Conservation (phyloP, 2,888 invertebrate species). For the Uropetala carovei region DNA sequence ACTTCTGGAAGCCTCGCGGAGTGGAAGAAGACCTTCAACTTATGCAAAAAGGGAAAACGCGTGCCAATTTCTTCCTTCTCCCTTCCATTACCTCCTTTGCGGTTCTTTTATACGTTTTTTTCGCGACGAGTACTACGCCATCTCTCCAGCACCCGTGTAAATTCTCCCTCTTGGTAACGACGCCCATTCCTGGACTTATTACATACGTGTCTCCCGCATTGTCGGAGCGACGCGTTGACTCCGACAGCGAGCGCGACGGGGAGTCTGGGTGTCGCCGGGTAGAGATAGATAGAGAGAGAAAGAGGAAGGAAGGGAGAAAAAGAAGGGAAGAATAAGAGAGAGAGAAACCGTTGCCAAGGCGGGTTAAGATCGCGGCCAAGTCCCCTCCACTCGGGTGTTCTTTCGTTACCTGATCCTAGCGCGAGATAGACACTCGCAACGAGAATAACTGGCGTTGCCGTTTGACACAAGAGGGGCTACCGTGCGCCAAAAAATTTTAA, state of each 20-base stretch:
- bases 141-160: background rate
- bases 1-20: background rate
- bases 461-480: background rate
- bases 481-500: background rate
- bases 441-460: background rate
- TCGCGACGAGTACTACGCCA: background rate
- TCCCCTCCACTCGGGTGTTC: background rate
- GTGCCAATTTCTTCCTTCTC: slow-evolving; percentile 41
- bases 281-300: background rate
- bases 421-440: background rate
- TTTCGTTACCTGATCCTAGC: slow-evolving; percentile 2
- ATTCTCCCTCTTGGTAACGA: background rate
- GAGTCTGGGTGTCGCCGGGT: background rate
- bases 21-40: slow-evolving; percentile 31
- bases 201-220: background rate
- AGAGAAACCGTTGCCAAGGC: background rate
- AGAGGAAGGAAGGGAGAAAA: background rate
- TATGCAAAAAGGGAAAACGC: slow-evolving; percentile 56
- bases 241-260: background rate
- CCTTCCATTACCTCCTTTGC: slow-evolving; percentile 1
- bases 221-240: background rate
- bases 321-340: background rate
- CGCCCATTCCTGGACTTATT: background rate
- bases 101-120: background rate
- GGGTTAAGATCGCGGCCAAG: slow-evolving; percentile 13